These are phyloP conservation scores for Stegana nigrithorax DNA, from an alignment of 2,888 invertebrate species.

Conservation along the genomic window DNA sequence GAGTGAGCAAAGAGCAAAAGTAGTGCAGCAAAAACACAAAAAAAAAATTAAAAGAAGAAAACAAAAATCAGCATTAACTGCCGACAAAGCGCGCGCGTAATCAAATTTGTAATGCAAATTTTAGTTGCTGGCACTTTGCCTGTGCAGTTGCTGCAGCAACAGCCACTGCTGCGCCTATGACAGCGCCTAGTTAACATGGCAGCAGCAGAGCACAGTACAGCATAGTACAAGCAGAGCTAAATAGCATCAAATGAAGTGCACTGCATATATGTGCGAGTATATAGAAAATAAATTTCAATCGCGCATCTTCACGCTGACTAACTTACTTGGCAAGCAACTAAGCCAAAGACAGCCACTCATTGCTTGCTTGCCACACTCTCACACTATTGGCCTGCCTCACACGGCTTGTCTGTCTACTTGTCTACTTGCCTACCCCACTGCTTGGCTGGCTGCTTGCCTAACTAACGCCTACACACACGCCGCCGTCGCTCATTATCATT, in stretches of 20 bases:
- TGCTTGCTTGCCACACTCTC: neutral
- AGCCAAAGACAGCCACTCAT: neutral
- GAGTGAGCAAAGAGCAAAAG: no score
- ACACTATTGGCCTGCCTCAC: neutral
- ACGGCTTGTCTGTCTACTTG: no score
- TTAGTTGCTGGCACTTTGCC: neutral
- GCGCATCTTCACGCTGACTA: constrained; percentile 2
- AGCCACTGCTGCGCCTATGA: neutral
- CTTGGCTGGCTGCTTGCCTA: neutral
- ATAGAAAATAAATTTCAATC: constrained; percentile 13
- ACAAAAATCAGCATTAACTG: no score
- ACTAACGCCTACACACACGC: neutral
- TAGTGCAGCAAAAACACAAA: neutral
- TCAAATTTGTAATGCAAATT: constrained; percentile 16
- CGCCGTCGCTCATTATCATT: constrained; percentile 11
- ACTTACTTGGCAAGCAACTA: no score
- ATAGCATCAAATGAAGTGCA: constrained; percentile 14
- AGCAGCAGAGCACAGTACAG: neutral
- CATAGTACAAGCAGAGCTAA: neutral
- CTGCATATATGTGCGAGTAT: no score
- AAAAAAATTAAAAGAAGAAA: neutral
- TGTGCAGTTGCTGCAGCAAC: neutral
- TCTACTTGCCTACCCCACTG: neutral
- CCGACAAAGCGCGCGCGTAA: constrained; percentile 14
- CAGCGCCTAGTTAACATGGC: no score